Percentiles rank a stretch among this genome's conserved stretches.
Evolutionary conservation across 23 tunicate genomes (phyloP).

Genomic region (Halocynthia aurantium): DNA sequence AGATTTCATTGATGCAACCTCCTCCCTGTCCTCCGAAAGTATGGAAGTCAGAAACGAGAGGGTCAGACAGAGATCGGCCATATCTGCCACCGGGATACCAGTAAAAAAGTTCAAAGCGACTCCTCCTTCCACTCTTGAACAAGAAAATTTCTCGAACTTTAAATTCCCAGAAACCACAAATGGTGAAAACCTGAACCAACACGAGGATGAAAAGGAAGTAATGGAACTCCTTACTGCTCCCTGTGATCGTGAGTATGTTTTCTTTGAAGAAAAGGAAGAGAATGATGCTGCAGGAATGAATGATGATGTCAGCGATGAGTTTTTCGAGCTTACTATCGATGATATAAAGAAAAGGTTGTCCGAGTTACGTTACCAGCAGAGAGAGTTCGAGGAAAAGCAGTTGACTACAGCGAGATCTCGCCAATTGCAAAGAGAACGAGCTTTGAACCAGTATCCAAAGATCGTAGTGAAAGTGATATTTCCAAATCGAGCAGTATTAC

Average conservation of each 20-base stretch:
- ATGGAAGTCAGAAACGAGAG: background rate
- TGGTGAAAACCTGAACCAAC: slow-evolving; percentile 6
- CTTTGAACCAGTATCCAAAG: slow-evolving; percentile 32
- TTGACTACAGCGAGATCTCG: slow-evolving; percentile 7
- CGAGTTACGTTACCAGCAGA: slow-evolving; percentile 18
- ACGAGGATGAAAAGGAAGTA: slow-evolving; percentile 3
- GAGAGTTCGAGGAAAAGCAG: slow-evolving; percentile 16
- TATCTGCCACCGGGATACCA: background rate
- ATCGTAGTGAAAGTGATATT: slow-evolving; percentile 35
- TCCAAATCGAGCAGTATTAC: slow-evolving; percentile 35
- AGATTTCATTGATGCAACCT: background rate
- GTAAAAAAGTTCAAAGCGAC: background rate
- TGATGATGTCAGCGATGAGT: slow-evolving; percentile 39
- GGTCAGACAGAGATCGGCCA: background rate
- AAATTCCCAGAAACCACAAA: slow-evolving; percentile 37
- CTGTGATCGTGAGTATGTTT: slow-evolving; percentile 26
- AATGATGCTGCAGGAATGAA: background rate
- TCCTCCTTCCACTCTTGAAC: slow-evolving; percentile 6
- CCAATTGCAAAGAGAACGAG: slow-evolving; percentile 14
- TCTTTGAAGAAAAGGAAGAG: slow-evolving; percentile 25
- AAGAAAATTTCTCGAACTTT: slow-evolving; percentile 2
- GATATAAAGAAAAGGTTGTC: slow-evolving; percentile 47
- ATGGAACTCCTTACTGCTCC: slow-evolving; percentile 1
- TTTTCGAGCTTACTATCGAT: slow-evolving; percentile 53
- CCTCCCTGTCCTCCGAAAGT: slow-evolving; percentile 1